Evolutionary conservation across 2,113 vertebrate genomes (phyloP).

Genomic region (Protobothrops mucrosquamatus): DNA sequence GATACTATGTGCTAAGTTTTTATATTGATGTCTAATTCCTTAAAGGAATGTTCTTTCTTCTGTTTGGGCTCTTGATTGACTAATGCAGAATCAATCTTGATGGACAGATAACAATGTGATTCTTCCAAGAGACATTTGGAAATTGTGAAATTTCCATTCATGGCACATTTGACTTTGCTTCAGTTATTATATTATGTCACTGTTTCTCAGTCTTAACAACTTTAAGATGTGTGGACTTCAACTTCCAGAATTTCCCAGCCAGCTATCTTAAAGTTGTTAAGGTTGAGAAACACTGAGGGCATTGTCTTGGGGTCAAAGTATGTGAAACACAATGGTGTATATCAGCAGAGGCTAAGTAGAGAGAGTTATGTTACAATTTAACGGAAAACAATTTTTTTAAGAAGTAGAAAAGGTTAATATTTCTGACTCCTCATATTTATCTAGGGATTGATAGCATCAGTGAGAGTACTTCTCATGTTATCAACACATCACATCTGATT

Average conservation of each 20-base stretch:
- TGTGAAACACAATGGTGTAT: neutral
- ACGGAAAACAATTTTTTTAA: neutral
- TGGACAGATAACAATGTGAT: neutral
- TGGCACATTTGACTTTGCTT: neutral
- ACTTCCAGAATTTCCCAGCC: neutral
- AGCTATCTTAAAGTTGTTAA: neutral
- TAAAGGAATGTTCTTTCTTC: neutral
- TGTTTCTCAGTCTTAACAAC: neutral
- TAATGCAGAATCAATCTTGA: neutral
- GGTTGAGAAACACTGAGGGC: neutral
- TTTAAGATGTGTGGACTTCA: neutral
- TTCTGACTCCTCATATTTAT: neutral
- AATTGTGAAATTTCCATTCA: neutral
- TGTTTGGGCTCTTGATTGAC: neutral
- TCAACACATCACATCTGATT: neutral
- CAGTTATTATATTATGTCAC: neutral
- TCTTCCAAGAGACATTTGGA: neutral
- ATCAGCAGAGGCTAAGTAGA: neutral
- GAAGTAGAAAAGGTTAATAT: neutral
- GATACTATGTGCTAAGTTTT: neutral
- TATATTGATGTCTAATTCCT: neutral
- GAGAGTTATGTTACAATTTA: neutral
- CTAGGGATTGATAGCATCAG: neutral
- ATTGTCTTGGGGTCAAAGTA: neutral
- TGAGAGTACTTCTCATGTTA: neutral